Base-by-base conservation (phyloP, 2,888 invertebrate species). In the Megamerina dolium region DNA sequence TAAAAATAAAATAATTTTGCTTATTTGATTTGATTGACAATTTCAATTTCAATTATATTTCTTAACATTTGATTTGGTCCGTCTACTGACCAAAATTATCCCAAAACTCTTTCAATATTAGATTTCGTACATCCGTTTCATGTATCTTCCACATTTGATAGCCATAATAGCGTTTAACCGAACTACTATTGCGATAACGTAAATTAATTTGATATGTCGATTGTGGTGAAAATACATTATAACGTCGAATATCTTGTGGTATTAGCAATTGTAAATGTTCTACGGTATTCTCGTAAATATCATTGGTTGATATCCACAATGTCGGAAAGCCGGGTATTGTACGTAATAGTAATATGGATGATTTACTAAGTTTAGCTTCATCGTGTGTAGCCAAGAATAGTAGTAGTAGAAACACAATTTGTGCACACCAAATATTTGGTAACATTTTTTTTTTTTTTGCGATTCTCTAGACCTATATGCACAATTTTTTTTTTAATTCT, bases 111-210 rank as follows among this genome's bases (percentile, higher is more conserved):
- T 52, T 52, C 8, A 64, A 41, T 16, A 41, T 16, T 13, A 41
- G 43, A 42, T 54, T 51, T 1, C 13, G 37, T 12, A 64, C 43
- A 17, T 65, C 49, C 5, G 58, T 65, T 46, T 61, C 66, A 37
- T 68, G 68, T 18, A 87, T 76, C 62, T 84, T 80, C 84, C 87
- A 85, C 37, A 88, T 64, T 71, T 88, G 87, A 33, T 81, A 78
- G 4, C 87, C 87, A 19, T 50, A 55, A 39, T 68, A 67, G 2
- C 63, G 61, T 13, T 46, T 47, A 40, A 61, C 60, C 3, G 59
- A 48, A 9, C 50, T 49, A 32, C 49, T 44, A 18, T 50, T 64
- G 14, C 64, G 61, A 48, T 60, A 64, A 4, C 62, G 62, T 44
- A 54, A 49, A 55, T 64, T 64, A 14, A 64, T 64, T 42, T 64